Conservation (phyloP, 2,888 invertebrate genomes). For the Philhelius pedissequus region DNA sequence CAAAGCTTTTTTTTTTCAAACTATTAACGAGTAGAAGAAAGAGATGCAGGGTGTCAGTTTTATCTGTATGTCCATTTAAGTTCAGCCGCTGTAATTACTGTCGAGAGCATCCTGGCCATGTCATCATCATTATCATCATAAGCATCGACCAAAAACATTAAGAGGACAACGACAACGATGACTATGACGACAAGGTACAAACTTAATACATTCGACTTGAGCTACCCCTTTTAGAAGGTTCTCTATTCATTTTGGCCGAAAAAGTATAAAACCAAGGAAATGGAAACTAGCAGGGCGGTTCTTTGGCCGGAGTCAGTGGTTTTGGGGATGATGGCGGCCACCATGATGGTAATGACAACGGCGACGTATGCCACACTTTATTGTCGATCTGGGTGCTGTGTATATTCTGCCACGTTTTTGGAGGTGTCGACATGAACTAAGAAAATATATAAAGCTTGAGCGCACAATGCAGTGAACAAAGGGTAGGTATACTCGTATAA, state of each 20-base stretch:
- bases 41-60: background rate
- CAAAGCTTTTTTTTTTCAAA: slow-evolving; percentile 14
- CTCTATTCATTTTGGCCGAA: slow-evolving; percentile 27
- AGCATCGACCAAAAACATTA: slow-evolving; percentile 43
- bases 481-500: slow-evolving; percentile 15
- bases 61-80: slow-evolving; percentile 25
- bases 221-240: slow-evolving; percentile 45
- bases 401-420: slow-evolving; percentile 3
- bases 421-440: slow-evolving; percentile 48
- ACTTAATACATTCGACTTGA: slow-evolving; percentile 5
- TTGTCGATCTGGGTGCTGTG: slow-evolving; percentile 43
- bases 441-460: slow-evolving; percentile 1
- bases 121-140: slow-evolving; percentile 55
- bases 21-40: background rate
- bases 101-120: slow-evolving; percentile 48
- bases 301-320: slow-evolving; percentile 12
- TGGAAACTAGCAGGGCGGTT: slow-evolving; percentile 27
- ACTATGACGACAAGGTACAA: background rate
- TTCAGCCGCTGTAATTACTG: slow-evolving; percentile 53
- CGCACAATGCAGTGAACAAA: slow-evolving; percentile 24
- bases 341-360: slow-evolving; percentile 44
- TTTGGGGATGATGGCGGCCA: slow-evolving; percentile 52
- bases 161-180: background rate
- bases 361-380: slow-evolving; percentile 49
- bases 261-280: slow-evolving; percentile 54